A percentile compares a stretch with the other conserved stretches of the same genome.
These are phyloP conservation scores for Hippocampus kuda DNA, from an alignment of 2,797 vertebrate species.

Conservation along the genomic window DNA sequence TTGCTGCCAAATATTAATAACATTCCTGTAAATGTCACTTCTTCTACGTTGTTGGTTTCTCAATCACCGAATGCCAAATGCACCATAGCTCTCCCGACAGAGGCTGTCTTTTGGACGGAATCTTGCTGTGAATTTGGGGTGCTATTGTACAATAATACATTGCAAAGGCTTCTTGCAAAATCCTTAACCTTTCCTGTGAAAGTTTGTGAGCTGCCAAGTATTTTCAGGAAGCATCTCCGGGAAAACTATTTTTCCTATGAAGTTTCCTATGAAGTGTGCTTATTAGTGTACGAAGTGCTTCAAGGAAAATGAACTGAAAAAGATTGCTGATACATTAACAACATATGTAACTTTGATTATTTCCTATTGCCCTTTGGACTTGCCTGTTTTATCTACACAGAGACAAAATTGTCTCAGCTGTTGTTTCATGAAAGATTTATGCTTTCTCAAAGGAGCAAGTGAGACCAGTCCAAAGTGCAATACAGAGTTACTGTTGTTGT, in stretches of 20 bases:
- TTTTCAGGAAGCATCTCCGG: not conserved
- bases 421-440: constrained; percentile 11
- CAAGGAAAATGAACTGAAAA: not conserved
- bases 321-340: not conserved
- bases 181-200: not conserved
- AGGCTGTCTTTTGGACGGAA: not conserved
- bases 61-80: not conserved
- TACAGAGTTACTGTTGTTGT: not conserved
- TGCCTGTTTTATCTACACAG: not conserved
- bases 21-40: not conserved
- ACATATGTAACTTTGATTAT: not conserved
- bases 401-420: not conserved
- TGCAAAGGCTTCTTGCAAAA: not conserved
- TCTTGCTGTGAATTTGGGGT: not conserved
- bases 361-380: not conserved
- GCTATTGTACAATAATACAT: not conserved
- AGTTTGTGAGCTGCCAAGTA: not conserved
- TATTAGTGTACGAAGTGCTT: not conserved
- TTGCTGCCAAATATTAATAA: not conserved
- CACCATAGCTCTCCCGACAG: not conserved
- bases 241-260: constrained; percentile 7
- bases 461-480: constrained; percentile 32
- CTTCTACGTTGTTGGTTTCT: not conserved
- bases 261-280: not conserved
- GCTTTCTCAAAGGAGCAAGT: constrained; percentile 7